A percentile compares a stretch with the other conserved stretches of the same genome.
Evolutionary conservation across 2,113 vertebrate genomes (phyloP).

Genomic region (Misgurnus anguillicaudatus): DNA sequence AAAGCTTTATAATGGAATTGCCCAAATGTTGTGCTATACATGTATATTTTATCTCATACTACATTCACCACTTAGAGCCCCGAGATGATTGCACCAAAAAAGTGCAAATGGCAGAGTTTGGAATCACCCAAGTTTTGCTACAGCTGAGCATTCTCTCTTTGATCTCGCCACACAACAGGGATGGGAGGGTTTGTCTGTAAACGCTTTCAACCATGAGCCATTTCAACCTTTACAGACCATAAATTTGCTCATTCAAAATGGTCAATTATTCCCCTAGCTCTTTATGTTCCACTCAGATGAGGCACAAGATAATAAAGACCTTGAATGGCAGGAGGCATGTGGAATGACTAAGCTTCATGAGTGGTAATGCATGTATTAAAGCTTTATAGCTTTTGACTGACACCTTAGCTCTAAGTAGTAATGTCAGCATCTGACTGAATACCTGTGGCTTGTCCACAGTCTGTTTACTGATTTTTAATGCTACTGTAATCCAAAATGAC

Average conservation of each 20-base stretch:
- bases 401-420: background rate
- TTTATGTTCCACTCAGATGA: constrained; percentile 33
- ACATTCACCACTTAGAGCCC: background rate
- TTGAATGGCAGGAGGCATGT: background rate
- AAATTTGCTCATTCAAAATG: constrained; percentile 51
- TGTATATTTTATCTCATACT: background rate
- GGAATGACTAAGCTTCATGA: constrained; percentile 20
- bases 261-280: constrained; percentile 45
- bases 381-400: background rate
- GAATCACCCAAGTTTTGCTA: constrained; percentile 1
- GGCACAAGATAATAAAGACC: constrained; percentile 26
- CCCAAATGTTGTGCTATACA: background rate
- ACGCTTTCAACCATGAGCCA: constrained; percentile 23
- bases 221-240: constrained; percentile 47
- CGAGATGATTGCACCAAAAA: constrained; percentile 18
- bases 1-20: background rate
- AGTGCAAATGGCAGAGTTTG: constrained; percentile 3
- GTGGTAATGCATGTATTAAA: constrained; percentile 19
- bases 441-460: background rate
- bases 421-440: background rate
- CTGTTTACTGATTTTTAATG: background rate
- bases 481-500: background rate
- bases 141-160: constrained; percentile 20
- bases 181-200: constrained; percentile 33
- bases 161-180: constrained; percentile 36